Conservation (phyloP, 2,113 vertebrate species). For the Cryptoleucopteryx plumbea region DNA sequence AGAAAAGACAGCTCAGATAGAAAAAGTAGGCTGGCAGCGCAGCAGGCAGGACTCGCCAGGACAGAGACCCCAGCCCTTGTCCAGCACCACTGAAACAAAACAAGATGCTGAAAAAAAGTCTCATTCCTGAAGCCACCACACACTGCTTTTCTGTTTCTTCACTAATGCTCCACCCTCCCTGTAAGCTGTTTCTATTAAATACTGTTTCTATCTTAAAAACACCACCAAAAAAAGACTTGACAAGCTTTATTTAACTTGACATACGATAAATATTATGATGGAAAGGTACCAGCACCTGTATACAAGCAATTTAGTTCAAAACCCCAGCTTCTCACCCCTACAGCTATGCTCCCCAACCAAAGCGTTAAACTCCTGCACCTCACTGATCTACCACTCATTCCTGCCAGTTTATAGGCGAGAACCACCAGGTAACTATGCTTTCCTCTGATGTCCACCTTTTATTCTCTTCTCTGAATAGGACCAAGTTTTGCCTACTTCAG, state of each 20-base stretch:
- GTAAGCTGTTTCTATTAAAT: background rate
- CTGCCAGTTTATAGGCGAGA: too few species aligned
- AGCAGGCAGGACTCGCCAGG: background rate
- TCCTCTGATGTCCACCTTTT: background rate
- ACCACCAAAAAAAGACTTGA: background rate
- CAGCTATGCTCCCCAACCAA: too few species aligned
- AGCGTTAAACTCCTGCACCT: too few species aligned
- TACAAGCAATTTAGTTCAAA: background rate
- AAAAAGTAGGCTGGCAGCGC: background rate
- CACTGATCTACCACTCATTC: too few species aligned
- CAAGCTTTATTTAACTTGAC: background rate
- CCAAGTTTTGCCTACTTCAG: background rate
- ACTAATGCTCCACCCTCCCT: too few species aligned
- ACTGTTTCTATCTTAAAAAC: background rate
- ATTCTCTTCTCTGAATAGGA: background rate
- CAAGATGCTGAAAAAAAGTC: rapidly evolving
- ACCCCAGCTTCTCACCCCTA: background rate
- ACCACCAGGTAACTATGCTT: rapidly evolving
- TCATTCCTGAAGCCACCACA: background rate
- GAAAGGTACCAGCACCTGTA: background rate
- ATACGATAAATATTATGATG: background rate
- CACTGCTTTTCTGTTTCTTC: background rate
- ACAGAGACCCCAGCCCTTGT: background rate
- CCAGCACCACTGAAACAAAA: background rate
- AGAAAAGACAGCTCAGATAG: background rate